A percentile compares a stretch with the other conserved stretches of the same genome.
Evolutionary conservation across 2,113 vertebrate genomes (phyloP).

Genomic region (Turnix velox): DNA sequence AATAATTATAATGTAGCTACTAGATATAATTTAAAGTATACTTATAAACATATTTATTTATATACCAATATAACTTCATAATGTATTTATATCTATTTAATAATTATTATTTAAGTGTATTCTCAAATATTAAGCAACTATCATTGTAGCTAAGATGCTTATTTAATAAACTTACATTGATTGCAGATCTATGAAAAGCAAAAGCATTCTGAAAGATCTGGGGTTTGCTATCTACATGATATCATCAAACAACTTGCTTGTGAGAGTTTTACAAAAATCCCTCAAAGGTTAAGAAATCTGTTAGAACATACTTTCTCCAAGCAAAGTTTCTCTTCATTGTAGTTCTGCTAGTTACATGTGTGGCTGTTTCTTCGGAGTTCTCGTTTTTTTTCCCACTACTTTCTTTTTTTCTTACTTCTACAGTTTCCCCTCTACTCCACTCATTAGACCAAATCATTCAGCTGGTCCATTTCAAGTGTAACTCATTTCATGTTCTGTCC

Average conservation of each 20-base stretch:
- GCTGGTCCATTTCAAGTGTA: not conserved
- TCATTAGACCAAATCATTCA: not conserved
- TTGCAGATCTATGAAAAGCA: not conserved
- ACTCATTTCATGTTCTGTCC: not conserved
- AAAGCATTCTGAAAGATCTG: not conserved
- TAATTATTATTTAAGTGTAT: not conserved
- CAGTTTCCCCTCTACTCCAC: not conserved
- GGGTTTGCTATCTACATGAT: not conserved
- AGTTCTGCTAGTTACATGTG: not conserved
- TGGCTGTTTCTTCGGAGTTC: not conserved
- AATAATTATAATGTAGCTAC: not conserved
- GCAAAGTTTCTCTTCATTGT: not conserved
- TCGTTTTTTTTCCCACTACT: not conserved
- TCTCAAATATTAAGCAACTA: not conserved
- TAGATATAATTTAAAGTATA: not conserved
- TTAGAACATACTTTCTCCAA: not conserved
- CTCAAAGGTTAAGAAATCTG: not conserved
- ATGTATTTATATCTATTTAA: not conserved
- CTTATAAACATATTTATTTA: not conserved
- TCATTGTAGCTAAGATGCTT: not conserved
- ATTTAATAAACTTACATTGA: not conserved
- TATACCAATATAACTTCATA: not conserved
- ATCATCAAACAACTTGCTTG: not conserved
- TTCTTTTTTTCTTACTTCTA: not conserved
- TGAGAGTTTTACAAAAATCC: not conserved